Evolutionary conservation across 2,113 vertebrate species (phyloP), one percentile per base, ranked within the genome.

Genomic region (Oncorhynchus clarkii): DNA sequence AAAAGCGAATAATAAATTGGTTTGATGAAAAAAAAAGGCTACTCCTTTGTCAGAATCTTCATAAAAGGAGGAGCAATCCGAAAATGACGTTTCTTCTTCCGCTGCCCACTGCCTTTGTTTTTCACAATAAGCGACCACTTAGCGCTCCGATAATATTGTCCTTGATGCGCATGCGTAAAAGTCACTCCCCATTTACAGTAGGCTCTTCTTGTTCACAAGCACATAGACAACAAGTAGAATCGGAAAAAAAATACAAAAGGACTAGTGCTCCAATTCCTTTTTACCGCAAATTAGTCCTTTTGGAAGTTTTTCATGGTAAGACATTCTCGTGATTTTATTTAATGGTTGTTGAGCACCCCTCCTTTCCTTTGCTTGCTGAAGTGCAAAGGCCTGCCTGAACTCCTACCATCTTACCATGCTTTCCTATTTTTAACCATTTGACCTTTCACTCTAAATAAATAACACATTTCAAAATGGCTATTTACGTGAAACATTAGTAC

Each of bases 131-230:
- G 75, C 82, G 84, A 78, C 83, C 90, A 88, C 87, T 89, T 86
- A 78, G 29, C 72, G 54, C 74, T 71, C 72, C 82, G 59, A 83
- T 54, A 34, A 57, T 72, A 26, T 64, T 9, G 5, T 45, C 62
- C 67, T 16, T 57, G 69, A 54, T 80, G 75, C 92, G 92, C 93
- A 92, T 94, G 93, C 90, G 93, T 59, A 73, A 79, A 62, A 3
- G 81, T 81, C 84, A 81, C 85, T 89, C 90, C 87, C 86, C 83
- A 16, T 74, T 27, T n/a, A 11, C 39, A 45, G 39, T 45, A 45
- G 39, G 39, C 24, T 24, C 27, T 29, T 27, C 12, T 59, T 48
- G 39, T 11, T 49, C 45, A 16, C 12, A 57, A 14, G 13, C 3
- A 59, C 14, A 72, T 59, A 0, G 16, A 59, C 26, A 54, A 54